These are phyloP conservation scores for Eulithis prunata DNA, from an alignment of 2,888 invertebrate genomes.

Conservation along the genomic window DNA sequence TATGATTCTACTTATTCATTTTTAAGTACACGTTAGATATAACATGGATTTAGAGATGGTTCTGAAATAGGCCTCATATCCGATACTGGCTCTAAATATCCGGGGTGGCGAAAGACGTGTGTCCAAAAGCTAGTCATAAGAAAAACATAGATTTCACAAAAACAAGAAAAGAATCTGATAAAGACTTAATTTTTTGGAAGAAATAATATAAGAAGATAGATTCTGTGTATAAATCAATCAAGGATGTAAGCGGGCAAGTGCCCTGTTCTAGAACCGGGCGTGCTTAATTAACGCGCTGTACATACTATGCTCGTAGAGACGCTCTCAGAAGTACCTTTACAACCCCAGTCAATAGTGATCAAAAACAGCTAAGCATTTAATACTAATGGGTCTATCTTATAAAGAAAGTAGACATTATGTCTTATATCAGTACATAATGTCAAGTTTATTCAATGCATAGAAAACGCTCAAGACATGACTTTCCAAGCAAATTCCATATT, in stretches of 20 bases:
- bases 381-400: too few relatives aligned
- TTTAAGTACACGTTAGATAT: too few relatives aligned
- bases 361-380: conserved; percentile 3
- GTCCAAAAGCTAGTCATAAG: background rate
- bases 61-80: too few relatives aligned
- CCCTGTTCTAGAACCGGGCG: conserved; percentile 32
- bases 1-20: too few relatives aligned
- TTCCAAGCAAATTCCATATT: too few relatives aligned
- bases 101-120: too few relatives aligned
- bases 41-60: too few relatives aligned
- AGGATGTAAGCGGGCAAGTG: conserved; percentile 34
- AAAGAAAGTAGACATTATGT: too few relatives aligned
- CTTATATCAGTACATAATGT: too few relatives aligned
- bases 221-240: conserved; percentile 42
- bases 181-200: background rate
- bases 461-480: too few relatives aligned
- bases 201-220: conserved; percentile 14
- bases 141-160: background rate
- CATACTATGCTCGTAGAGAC: conserved; percentile 34
- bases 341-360: background rate
- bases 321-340: conserved; percentile 1
- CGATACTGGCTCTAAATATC: too few relatives aligned
- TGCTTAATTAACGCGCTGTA: conserved; percentile 44
- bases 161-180: background rate
- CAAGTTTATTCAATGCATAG: too few relatives aligned